Evolutionary conservation across 2,888 invertebrate species (phyloP), one percentile per base, ranked within the genome.

Genomic region (Enchytraeus crypticus): DNA sequence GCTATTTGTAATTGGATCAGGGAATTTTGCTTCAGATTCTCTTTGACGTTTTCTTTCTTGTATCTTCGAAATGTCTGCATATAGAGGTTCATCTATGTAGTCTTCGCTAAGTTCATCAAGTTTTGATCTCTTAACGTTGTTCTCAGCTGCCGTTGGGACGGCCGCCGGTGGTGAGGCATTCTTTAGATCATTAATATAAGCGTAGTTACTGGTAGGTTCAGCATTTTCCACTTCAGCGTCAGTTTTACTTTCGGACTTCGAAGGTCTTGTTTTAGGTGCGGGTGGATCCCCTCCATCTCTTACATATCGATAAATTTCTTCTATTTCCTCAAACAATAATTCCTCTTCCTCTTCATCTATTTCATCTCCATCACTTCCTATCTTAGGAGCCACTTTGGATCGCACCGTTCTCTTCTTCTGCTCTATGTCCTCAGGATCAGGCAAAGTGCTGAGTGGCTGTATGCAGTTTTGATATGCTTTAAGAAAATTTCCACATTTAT

Each of bases 301-400:
- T 0, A 95, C 92, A 78, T 93, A 95, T 77, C 92, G 92, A 77
- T 95, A 95, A 68, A 95, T 91, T 80, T 93, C 91, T 82, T 95
- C 93, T 70, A 95, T 92, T 80, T 95, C 92, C 71, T 92, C 91
- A 64, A 74, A 72, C 18, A 77, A 66, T 26, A 74, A 66, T 79
- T 93, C 92, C 73, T 92, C 91, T 76, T 90, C 89, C 23, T 75
- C 72, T 5, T 47, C 38, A 38, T 33, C 38, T 2, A 26, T 18
- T 23, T 21, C 38, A 4, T 23, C 29, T 18, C 49, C 43, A 21
- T 51, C 56, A n/a, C 51, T 45, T 27, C 32, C 43, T 32, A 46
- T 21, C n/a, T 21, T 27, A 8, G 38, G 51, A n/a, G 33, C 32
- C 49, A 38, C 51, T 27, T 30, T 51, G 29, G 43, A n/a, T n/a